These are phyloP conservation scores for Bellardia pandia DNA, from an alignment of 2,888 invertebrate genomes.

Conservation along the genomic window DNA sequence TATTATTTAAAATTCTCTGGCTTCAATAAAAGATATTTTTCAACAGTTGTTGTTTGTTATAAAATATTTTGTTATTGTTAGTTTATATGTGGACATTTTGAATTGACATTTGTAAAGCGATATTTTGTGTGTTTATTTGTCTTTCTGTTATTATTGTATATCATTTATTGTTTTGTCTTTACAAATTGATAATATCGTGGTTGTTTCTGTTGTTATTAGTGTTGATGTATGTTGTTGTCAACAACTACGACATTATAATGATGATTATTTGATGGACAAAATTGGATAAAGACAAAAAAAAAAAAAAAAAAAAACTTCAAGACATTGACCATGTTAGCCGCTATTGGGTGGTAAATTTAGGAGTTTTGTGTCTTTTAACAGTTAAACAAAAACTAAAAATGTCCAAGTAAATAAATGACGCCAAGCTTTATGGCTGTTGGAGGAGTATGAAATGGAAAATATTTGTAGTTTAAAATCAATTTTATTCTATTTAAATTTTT, in stretches of 20 bases:
- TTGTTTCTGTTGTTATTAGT: conserved; percentile 16
- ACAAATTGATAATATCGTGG: conserved; percentile 12
- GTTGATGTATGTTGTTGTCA: conserved; percentile 69
- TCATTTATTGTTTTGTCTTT: conserved; percentile 14
- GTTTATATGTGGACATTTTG: conserved; percentile 52
- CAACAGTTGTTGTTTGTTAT: not conserved
- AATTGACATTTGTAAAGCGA: conserved; percentile 69
- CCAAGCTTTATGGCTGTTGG: conserved; percentile 15
- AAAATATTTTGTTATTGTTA: conserved; percentile 42
- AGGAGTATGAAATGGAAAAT: not conserved
- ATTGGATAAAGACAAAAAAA: conserved; percentile 20
- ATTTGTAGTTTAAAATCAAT: conserved; percentile 38
- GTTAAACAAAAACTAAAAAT: not conserved
- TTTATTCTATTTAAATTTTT: conserved; percentile 23
- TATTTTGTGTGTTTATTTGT: conserved; percentile 35
- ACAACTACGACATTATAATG: conserved; percentile 64
- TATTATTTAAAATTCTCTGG: conserved; percentile 26
- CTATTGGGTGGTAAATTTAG: conserved; percentile 55
- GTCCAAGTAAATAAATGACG: conserved; percentile 29
- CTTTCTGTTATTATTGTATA: conserved; percentile 22
- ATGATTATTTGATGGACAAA: conserved; percentile 60
- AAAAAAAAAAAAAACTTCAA: conserved; percentile 3
- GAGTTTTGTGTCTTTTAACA: conserved; percentile 3
- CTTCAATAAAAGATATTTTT: conserved; percentile 1
- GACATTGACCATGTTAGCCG: not conserved